A percentile compares a stretch with the other conserved stretches of the same genome.
Evolutionary conservation across 2,797 vertebrate species (phyloP).

Genomic region (Hoplostethus mediterraneus): DNA sequence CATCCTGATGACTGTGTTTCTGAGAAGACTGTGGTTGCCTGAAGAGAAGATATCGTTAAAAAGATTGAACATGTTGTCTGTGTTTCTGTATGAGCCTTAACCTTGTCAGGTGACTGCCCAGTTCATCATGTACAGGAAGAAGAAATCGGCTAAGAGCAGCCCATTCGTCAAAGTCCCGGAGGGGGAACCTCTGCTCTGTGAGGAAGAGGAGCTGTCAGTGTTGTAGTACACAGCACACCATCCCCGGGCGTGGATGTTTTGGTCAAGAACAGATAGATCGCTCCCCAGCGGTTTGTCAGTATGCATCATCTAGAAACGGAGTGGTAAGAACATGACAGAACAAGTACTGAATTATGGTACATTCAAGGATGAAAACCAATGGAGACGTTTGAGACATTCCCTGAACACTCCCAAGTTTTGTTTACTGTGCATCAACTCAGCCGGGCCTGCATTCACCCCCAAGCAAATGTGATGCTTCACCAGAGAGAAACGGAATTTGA

Average conservation of each 20-base stretch:
- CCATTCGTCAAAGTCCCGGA: slow-evolving; percentile 59
- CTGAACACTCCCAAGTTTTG: too few species aligned
- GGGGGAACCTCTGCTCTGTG: slow-evolving; percentile 76
- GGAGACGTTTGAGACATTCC: too few species aligned
- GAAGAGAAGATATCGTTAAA: neutral
- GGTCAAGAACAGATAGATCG: neutral
- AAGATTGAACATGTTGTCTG: neutral
- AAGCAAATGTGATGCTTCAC: too few species aligned
- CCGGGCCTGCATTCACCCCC: too few species aligned
- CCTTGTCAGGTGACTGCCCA: slow-evolving; percentile 74
- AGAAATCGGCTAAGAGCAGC: neutral
- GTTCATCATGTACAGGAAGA: slow-evolving; percentile 76
- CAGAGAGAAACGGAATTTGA: too few species aligned
- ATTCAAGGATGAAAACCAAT: too few species aligned
- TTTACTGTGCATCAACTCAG: too few species aligned
- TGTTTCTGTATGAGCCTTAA: slow-evolving; percentile 56
- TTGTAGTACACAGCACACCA: slow-evolving; percentile 23
- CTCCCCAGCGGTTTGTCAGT: neutral
- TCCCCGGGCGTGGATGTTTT: neutral
- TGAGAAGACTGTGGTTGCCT: neutral
- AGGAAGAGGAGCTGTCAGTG: slow-evolving; percentile 64
- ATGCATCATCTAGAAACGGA: too few species aligned
- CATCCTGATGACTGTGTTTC: neutral
- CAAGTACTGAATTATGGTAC: too few species aligned
- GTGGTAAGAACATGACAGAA: neutral